Evolutionary conservation across 2,797 vertebrate species (phyloP), one percentile per base, ranked within the genome.

Genomic region (Sibirionetta formosa): DNA sequence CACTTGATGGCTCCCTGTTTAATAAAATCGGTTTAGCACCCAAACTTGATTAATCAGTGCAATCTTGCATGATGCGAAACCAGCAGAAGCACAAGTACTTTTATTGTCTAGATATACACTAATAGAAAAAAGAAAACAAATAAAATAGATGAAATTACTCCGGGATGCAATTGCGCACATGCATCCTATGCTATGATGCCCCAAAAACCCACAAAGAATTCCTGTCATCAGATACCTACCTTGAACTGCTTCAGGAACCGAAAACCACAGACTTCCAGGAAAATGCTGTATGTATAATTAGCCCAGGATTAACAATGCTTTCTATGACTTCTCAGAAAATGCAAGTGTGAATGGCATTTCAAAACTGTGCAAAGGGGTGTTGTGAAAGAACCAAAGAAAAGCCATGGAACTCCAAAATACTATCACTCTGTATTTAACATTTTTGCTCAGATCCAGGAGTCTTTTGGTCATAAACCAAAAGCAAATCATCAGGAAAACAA

Each of bases 1-100:
- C 75, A 76, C 53, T 65, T 86, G 73, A 88, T 38, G 60, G 44
- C 20, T 91, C 80, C 73, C 90, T 57, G 60, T 70, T 94, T 82
- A 95, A 90, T 53, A 73, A 77, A 77, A 94, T 90, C 82, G 57
- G 44, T 90, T 82, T 73, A 91, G 77, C 80, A 84, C 66, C 66
- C 85, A 77, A 91, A 86, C 82, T 77, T 77, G 51, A 94, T 91
- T 76, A 86, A 93, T 66, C 70, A 71, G 65, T 23, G 56, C 51
- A 64, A 83, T 44, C 87, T 82, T 81, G 58, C 27, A 81, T 53
- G 54, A 4, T 92, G 79, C 42, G 70, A 86, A 76, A 78, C 46
- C 13, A 60, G 9, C 51, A 60, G 26, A 82, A 88, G 44, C 7
- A 56, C 35, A 81, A 11, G 53, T 33, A 38, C 19, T 50, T 91